Evolutionary conservation across 1,140 invertebrate species (phyloP).

Genomic region (Drosophila varians): DNA sequence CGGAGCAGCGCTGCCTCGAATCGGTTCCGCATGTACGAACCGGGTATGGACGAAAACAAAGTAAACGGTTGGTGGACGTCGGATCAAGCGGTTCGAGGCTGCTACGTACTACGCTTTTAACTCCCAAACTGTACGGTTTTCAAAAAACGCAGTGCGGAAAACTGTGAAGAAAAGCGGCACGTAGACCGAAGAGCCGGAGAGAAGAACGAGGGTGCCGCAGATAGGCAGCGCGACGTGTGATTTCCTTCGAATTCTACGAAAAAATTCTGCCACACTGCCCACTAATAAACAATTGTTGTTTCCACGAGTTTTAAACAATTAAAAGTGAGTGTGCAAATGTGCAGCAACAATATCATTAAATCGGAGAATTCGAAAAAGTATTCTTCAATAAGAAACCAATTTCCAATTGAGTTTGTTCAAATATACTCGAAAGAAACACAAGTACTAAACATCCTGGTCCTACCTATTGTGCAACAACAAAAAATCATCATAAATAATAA

Average conservation of each 20-base stretch:
- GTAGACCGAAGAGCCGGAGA: conserved; percentile 21
- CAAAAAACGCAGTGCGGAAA: background rate
- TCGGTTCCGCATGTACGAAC: too few relatives aligned
- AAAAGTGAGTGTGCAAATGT: conserved; percentile 57
- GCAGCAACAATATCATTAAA: conserved; percentile 3
- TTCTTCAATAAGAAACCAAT: background rate
- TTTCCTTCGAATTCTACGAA: conserved; percentile 24
- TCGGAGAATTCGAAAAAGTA: conserved; percentile 2
- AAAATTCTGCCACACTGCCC: conserved; percentile 6
- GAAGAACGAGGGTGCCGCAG: conserved; percentile 23
- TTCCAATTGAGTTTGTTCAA: too few relatives aligned
- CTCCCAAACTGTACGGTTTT: conserved; percentile 77
- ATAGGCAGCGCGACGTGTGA: conserved; percentile 63
- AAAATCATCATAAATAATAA: conserved; percentile 48
- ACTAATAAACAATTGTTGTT: conserved; percentile 47
- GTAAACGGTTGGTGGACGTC: too few relatives aligned
- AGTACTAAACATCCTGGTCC: conserved; percentile 56
- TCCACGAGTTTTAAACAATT: conserved; percentile 50
- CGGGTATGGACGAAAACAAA: background rate
- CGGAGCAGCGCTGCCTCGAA: too few relatives aligned
- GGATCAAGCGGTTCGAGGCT: too few relatives aligned
- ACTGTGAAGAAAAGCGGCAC: conserved; percentile 41
- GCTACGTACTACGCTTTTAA: conserved; percentile 13
- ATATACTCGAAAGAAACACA: background rate
- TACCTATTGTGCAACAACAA: conserved; percentile 33